phyloP scores from a whole-genome alignment of 2,113 vertebrate species.

The Etheostoma cragini region DNA sequence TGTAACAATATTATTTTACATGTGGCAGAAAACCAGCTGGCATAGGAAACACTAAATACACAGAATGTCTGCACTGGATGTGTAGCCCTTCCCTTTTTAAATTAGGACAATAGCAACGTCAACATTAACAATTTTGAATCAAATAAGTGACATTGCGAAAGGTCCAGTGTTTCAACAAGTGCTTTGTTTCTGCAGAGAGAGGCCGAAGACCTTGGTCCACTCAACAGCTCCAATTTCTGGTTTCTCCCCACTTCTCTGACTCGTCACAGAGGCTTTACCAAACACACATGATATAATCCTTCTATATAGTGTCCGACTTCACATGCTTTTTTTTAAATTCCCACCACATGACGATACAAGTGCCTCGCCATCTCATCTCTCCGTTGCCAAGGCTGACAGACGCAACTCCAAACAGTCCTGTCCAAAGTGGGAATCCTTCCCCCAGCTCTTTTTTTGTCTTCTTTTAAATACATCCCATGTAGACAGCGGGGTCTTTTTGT shows the following conservation, averaged over 20 bases:
- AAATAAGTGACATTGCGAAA: conserved; percentile 70
- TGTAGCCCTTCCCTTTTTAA: conserved; percentile 79
- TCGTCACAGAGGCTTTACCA: conserved; percentile 56
- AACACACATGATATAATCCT: conserved; percentile 62
- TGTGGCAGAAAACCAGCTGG: conserved; percentile 63
- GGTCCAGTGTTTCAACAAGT: conserved; percentile 82
- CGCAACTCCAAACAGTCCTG: conserved; percentile 61
- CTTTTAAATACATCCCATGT: conserved; percentile 48
- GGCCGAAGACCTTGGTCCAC: conserved; percentile 60
- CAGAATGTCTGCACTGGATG: conserved; percentile 76
- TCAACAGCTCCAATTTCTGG: conserved; percentile 52
- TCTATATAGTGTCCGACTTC: conserved; percentile 59
- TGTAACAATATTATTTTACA: conserved; percentile 78
- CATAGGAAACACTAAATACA: conserved; percentile 73
- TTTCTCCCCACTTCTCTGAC: conserved; percentile 46
- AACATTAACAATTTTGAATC: conserved; percentile 71
- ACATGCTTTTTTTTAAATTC: conserved; percentile 36
- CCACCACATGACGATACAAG: conserved; percentile 53
- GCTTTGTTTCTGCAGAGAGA: conserved; percentile 72
- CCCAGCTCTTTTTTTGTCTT: conserved; percentile 31
- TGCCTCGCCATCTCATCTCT: conserved; percentile 55
- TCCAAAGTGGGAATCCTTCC: conserved; percentile 60
- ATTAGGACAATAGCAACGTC: conserved; percentile 63
- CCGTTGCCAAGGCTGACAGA: conserved; percentile 51
- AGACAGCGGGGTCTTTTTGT: conserved; percentile 45